Base-by-base conservation (phyloP, 92 coral and sea anemone genomes). In the Zoanthus sociatus region DNA sequence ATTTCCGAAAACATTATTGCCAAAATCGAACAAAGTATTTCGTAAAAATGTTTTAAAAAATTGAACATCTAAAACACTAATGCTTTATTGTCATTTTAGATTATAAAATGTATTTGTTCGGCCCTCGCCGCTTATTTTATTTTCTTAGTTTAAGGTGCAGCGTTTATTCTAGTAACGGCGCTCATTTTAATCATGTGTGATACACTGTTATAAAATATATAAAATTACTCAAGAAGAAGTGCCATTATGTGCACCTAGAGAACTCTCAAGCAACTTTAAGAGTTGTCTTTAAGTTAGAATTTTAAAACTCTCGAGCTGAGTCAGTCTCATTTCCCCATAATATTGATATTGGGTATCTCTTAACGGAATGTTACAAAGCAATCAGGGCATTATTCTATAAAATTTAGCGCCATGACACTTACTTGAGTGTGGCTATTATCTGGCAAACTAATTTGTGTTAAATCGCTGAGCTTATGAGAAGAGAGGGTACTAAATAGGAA, bases 1-100 rank as follows among this genome's bases (percentile, higher is more conserved):
- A 20, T n/a, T 68, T 68, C 73, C 73, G 73, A n/a, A 68, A 68
- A n/a, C 30, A 68, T 18, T 68, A 30, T 33, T 68, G 7, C 73
- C 73, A 68, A 5, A 68, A 68, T 68, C 73, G 30, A 68, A 68
- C 73, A 26, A 68, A 68, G 30, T 33, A 68, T n/a, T 33, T 33
- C 42, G 12, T 68, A 68, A n/a, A 68, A 68, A 68, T 68, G 32
- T 68, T 68, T 68, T n/a, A 68, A 42, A 68, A 68, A 68, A 68
- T 68, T 68, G 73, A 68, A 68, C 18, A n/a, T 68, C 8, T 68
- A 33, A 68, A 68, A 68, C 30, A 68, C 30, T 68, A 68, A 68
- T n/a, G 32, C 32, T 68, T 68, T 33, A 33, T 33, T 33, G 42
- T 33, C 42, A 33, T 33, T 33, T 33, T 33, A 33, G 42, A 33